A percentile compares a stretch with the other conserved stretches of the same genome.
Evolutionary conservation across 64 coral and sea anemone genomes (phyloP).

Genomic region (Anthopleura sola): DNA sequence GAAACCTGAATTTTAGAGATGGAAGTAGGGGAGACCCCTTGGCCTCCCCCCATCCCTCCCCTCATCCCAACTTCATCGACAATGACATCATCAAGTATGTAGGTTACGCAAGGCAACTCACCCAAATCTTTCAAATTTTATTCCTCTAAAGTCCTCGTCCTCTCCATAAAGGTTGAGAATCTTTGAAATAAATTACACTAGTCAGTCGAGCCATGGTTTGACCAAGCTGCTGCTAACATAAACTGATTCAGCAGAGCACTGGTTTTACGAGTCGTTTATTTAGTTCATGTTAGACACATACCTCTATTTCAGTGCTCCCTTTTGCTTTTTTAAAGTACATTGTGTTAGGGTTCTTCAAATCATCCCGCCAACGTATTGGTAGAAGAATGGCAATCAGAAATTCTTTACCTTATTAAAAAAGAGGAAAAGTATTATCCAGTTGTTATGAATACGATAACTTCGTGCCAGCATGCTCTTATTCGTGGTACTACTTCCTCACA

Average conservation of each 20-base stretch:
- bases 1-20: too few relatives aligned
- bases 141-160: conserved; percentile 5
- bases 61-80: not conserved
- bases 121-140: not conserved
- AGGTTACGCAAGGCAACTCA: too few relatives aligned
- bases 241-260: too few relatives aligned
- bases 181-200: not conserved
- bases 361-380: not conserved
- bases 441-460: too few relatives aligned
- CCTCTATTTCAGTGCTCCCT: not conserved
- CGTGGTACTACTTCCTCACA: too few relatives aligned
- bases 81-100: not conserved
- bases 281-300: not conserved
- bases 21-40: too few relatives aligned
- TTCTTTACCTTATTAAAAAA: conserved; percentile 13
- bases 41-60: too few relatives aligned
- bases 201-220: not conserved
- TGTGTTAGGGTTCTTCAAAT: not conserved
- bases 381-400: not conserved
- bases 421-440: not conserved
- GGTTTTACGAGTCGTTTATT: too few relatives aligned
- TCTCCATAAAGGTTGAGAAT: conserved; percentile 13
- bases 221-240: too few relatives aligned
- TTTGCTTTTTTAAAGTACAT: not conserved
- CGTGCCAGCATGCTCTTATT: too few relatives aligned